Evolutionary conservation across 2,888 invertebrate species (phyloP).

Genomic region (Fabriciana adippe): DNA sequence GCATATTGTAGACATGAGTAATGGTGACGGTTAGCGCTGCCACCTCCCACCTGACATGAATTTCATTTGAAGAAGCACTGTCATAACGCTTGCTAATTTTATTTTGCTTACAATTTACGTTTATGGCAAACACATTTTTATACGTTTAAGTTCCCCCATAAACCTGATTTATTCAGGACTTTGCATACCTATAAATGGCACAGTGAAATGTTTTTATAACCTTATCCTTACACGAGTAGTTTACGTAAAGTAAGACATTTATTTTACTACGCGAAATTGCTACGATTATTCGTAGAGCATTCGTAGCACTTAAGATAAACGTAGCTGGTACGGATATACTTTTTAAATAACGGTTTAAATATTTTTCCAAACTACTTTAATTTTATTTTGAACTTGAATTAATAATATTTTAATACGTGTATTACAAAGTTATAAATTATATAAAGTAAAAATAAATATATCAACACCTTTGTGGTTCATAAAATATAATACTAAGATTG

Average conservation of each 20-base stretch:
- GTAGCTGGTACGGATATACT: conserved; percentile 18
- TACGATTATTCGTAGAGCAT: conserved; percentile 21
- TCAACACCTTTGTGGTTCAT: no score
- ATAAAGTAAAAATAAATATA: neutral
- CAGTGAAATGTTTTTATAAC: conserved; percentile 23
- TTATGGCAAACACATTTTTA: conserved; percentile 70
- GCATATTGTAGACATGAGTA: conserved; percentile 70
- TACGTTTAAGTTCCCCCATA: conserved; percentile 42
- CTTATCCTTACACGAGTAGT: conserved; percentile 26
- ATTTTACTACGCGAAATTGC: conserved; percentile 23
- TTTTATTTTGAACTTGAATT: neutral
- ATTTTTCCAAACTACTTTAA: neutral
- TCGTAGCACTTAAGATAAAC: conserved; percentile 25
- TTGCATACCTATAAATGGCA: conserved; percentile 27
- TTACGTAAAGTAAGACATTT: conserved; percentile 23
- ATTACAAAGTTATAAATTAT: neutral
- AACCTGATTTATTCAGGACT: conserved; percentile 41
- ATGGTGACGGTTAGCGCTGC: conserved; percentile 63
- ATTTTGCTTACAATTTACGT: conserved; percentile 65
- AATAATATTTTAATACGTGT: neutral
- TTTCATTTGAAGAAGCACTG: conserved; percentile 74
- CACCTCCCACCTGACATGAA: conserved; percentile 69
- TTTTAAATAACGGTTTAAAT: conserved; percentile 18
- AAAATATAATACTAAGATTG: no score
- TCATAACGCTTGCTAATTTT: conserved; percentile 68